A percentile compares a stretch with the other conserved stretches of the same genome.
phyloP scores from a whole-genome alignment of 37 sponge, comb jelly and placozoan species.

The Petrosia ficiformis region DNA sequence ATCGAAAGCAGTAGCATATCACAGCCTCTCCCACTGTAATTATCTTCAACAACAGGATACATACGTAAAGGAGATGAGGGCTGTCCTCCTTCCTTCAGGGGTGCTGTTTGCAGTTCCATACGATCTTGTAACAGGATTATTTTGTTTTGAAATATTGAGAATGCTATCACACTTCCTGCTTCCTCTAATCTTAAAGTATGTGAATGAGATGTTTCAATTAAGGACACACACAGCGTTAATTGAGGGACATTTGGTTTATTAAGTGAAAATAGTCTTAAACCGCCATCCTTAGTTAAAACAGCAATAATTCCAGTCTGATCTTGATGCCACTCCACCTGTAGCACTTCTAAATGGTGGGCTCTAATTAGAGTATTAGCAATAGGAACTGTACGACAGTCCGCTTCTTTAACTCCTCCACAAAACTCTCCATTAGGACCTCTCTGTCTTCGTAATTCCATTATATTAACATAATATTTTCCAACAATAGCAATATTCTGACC shows the following conservation, averaged over 20 bases:
- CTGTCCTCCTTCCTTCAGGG: neutral
- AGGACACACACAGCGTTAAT: neutral
- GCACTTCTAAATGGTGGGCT: constrained; percentile 17
- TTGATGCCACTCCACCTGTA: constrained; percentile 37
- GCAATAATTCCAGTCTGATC: neutral
- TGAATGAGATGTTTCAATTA: neutral
- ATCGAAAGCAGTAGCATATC: constrained; percentile 29
- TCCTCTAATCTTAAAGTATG: neutral
- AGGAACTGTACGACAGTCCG: constrained; percentile 22
- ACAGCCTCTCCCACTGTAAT: constrained; percentile 15
- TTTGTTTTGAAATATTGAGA: neutral
- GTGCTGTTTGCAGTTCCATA: constrained; percentile 12
- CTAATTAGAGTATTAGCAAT: neutral
- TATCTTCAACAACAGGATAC: constrained; percentile 44
- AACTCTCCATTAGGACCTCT: constrained; percentile 55
- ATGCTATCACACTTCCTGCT: constrained; percentile 30
- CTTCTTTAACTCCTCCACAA: constrained; percentile 26
- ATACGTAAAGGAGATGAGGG: constrained; percentile 24
- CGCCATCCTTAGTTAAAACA: constrained; percentile 43
- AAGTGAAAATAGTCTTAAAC: constrained; percentile 27
- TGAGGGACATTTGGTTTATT: constrained; percentile 20
- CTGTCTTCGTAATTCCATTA: constrained; percentile 19
- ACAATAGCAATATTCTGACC: constrained; percentile 31
- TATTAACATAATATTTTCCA: constrained; percentile 15
- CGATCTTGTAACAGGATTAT: constrained; percentile 35